A percentile compares a stretch with the other conserved stretches of the same genome.
phyloP scores from a whole-genome alignment of 2,797 vertebrate species.

The Miichthys miiuy region DNA sequence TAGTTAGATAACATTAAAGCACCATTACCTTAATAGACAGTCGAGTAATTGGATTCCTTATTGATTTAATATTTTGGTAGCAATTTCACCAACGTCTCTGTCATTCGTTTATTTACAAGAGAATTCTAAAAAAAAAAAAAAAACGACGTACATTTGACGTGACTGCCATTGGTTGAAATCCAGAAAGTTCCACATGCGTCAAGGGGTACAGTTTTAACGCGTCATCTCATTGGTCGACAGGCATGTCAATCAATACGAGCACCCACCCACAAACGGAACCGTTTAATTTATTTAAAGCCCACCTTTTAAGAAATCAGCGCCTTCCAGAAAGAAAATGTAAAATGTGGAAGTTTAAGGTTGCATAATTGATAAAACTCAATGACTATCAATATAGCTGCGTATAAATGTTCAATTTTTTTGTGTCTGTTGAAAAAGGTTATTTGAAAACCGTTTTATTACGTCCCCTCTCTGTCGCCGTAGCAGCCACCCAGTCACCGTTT shows the following conservation, averaged over 20 bases:
- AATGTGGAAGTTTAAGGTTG: rapidly evolving
- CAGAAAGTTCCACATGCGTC: constrained; percentile 67
- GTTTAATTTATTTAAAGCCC: constrained; percentile 9
- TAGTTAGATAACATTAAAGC: background rate
- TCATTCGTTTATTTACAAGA: constrained; percentile 89
- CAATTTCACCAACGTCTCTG: constrained; percentile 61
- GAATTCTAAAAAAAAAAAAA: constrained; percentile 54
- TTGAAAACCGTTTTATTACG: constrained; percentile 38
- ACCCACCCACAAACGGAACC: constrained; percentile 16
- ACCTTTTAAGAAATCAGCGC: background rate
- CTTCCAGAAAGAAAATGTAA: rapidly evolving
- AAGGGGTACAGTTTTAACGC: constrained; percentile 37
- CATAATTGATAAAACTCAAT: rapidly evolving
- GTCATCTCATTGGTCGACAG: constrained; percentile 58
- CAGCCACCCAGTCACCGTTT: background rate
- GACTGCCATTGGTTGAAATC: constrained; percentile 81
- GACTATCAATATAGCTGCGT: rapidly evolving
- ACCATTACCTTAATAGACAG: constrained; percentile 65
- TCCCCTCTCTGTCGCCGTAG: constrained; percentile 72
- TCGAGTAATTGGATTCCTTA: constrained; percentile 30
- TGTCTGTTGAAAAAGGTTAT: background rate
- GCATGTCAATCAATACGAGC: constrained; percentile 50
- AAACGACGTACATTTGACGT: constrained; percentile 64
- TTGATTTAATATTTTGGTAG: constrained; percentile 47
- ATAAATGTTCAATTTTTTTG: rapidly evolving